Conservation (phyloP, 2,797 vertebrate genomes). For the Podargus strigoides region DNA sequence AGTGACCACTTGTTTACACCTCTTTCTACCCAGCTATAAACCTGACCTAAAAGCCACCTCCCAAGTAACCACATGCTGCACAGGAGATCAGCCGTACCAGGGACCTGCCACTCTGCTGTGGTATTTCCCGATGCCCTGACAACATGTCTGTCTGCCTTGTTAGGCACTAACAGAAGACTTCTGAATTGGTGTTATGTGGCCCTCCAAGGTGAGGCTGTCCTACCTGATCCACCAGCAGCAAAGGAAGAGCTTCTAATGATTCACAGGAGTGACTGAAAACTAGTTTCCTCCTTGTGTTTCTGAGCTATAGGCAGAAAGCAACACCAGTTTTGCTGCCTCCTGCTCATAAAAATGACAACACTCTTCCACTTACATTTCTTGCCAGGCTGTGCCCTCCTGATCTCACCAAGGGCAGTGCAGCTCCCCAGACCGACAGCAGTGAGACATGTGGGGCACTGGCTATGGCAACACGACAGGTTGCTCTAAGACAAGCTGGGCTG, state of each 20-base stretch:
- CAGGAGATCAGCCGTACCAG: fast-evolving
- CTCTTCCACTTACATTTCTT: not conserved
- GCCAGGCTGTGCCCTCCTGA: not conserved
- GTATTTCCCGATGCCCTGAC: not conserved
- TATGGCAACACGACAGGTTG: not conserved
- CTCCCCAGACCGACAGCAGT: fast-evolving
- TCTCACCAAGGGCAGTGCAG: too few species aligned
- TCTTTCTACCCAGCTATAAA: not conserved
- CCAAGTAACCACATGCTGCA: not conserved
- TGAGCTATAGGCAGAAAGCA: not conserved
- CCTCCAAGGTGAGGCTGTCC: not conserved
- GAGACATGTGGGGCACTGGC: not conserved
- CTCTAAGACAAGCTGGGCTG: not conserved
- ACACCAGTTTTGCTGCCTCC: not conserved
- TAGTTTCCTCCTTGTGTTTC: not conserved
- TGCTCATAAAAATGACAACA: not conserved
- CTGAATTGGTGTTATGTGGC: not conserved
- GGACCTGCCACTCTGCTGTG: not conserved
- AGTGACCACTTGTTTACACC: not conserved
- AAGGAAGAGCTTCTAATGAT: not conserved
- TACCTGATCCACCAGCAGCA: too few species aligned
- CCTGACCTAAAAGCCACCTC: not conserved
- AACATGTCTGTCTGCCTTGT: not conserved
- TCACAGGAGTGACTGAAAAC: not conserved
- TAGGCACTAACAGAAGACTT: too few species aligned